Percentiles rank a stretch among this genome's conserved stretches.
These are phyloP conservation scores for Agriotes lineatus DNA, from an alignment of 2,888 invertebrate species.

Conservation along the genomic window DNA sequence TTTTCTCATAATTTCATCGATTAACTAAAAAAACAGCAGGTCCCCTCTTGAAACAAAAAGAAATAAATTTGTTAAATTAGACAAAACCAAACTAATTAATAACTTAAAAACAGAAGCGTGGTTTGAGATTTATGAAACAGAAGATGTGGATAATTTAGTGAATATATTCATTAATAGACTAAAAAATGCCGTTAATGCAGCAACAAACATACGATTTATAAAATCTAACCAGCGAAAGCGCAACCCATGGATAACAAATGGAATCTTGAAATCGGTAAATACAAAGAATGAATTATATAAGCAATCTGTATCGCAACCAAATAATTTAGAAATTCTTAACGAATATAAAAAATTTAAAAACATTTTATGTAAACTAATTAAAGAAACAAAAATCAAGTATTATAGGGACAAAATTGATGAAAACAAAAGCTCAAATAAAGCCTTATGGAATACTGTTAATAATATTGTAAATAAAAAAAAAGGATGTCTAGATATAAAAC, in stretches of 20 bases:
- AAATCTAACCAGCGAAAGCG: neutral
- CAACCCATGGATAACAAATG: neutral
- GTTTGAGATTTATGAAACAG: neutral
- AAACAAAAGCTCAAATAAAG: too few species aligned
- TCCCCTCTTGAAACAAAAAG: too few species aligned
- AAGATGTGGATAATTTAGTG: neutral
- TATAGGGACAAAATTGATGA: too few species aligned
- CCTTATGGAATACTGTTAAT: too few species aligned
- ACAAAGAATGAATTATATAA: neutral
- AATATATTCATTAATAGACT: neutral
- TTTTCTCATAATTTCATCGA: neutral
- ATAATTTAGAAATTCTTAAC: neutral
- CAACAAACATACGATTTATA: too few species aligned
- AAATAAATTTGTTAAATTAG: neutral
- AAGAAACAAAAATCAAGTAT: too few species aligned
- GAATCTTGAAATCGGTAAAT: neutral
- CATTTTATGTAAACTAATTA: too few species aligned
- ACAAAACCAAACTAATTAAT: neutral
- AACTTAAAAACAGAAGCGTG: neutral
- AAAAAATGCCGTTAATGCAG: too few species aligned
- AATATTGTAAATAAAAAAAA: too few species aligned
- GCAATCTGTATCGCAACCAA: neutral
- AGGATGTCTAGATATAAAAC: too few species aligned
- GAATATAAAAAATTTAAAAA: too few species aligned
- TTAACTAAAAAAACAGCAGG: too few species aligned